phyloP scores from a whole-genome alignment of 2,888 invertebrate species.

The Tetragonisca angustula region DNA sequence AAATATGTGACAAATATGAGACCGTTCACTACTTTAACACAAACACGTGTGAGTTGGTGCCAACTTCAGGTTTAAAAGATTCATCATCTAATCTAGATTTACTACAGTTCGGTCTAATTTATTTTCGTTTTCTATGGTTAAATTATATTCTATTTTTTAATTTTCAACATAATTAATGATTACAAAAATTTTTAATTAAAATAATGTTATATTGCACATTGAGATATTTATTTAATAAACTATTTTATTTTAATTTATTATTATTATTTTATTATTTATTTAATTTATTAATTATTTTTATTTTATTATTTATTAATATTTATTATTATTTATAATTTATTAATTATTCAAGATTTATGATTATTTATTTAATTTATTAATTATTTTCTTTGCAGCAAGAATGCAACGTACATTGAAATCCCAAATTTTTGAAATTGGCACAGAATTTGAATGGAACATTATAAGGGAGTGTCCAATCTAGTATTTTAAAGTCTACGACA shows the following conservation, averaged over 20 bases:
- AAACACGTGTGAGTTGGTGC: not conserved
- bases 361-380: not conserved
- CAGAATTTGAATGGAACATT: not conserved
- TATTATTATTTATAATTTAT: not conserved
- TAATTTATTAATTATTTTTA: too few relatives aligned
- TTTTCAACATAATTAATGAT: too few relatives aligned
- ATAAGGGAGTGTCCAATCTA: conserved; percentile 11
- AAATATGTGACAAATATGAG: not conserved
- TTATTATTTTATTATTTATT: not conserved
- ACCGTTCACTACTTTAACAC: not conserved
- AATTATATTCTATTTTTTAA: not conserved
- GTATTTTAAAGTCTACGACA: conserved; percentile 17
- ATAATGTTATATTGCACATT: too few relatives aligned
- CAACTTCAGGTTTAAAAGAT: not conserved
- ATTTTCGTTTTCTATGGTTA: not conserved
- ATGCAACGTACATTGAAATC: not conserved
- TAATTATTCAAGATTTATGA: not conserved
- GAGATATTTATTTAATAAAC: too few relatives aligned
- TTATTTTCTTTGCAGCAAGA: not conserved
- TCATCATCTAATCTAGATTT: too few relatives aligned
- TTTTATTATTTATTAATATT: not conserved
- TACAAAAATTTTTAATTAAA: not conserved
- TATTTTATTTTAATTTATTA: too few relatives aligned
- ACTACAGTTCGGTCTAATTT: too few relatives aligned
- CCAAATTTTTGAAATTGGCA: not conserved